These are phyloP conservation scores for Pocillopora damicornis DNA, from an alignment of 64 coral and sea anemone genomes.

Conservation along the genomic window DNA sequence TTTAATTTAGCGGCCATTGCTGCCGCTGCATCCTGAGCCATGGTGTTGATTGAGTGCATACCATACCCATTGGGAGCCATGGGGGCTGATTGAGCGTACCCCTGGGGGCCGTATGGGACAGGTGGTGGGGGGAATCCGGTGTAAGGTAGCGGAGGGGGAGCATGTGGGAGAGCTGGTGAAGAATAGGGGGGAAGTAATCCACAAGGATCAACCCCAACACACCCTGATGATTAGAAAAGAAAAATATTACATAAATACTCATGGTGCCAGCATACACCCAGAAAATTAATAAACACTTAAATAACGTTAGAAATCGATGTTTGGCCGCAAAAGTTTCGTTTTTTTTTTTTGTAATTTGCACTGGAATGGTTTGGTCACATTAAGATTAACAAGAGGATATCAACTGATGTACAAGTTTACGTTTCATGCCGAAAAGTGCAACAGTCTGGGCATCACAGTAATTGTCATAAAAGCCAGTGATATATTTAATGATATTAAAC, in stretches of 20 bases:
- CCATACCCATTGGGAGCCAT: neutral
- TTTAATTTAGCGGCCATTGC: conserved; percentile 11
- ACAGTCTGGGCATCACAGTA: no score
- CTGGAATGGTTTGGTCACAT: no score
- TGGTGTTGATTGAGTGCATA: neutral
- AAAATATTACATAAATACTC: neutral
- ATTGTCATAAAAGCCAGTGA: no score
- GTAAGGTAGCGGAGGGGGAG: neutral
- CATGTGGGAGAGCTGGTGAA: neutral
- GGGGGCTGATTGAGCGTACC: neutral
- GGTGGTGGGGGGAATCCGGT: conserved; percentile 12
- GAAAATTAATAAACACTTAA: no score
- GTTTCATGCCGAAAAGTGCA: no score
- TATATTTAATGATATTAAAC: no score
- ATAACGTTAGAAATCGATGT: no score
- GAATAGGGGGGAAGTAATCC: conserved; percentile 1
- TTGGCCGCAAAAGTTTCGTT: no score
- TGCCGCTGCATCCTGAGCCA: neutral
- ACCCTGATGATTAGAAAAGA: neutral
- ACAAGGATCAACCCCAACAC: conserved; percentile 9
- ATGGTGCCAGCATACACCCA: neutral
- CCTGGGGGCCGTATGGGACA: neutral
- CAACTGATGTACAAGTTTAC: no score
- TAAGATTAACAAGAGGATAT: no score
- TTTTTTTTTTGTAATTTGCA: no score